phyloP scores from a whole-genome alignment of 2,113 vertebrate genomes.

The Murina feae region DNA sequence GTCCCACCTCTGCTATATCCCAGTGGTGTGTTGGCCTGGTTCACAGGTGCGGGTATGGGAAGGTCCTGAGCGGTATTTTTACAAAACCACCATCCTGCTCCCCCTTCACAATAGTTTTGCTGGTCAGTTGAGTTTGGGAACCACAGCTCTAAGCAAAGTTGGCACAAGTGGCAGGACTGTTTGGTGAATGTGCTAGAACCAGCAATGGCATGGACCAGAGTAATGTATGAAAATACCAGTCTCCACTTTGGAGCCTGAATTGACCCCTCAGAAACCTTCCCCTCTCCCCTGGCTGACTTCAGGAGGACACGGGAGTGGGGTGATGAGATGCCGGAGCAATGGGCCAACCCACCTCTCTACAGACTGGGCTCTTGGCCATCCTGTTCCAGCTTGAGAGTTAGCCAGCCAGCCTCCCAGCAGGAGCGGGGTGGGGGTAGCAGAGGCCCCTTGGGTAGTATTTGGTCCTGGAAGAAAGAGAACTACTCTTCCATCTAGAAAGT shows the following conservation, averaged over 20 bases:
- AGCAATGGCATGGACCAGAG: not conserved
- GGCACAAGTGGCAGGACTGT: not conserved
- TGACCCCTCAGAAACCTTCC: not conserved
- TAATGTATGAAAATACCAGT: not conserved
- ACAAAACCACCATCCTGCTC: not conserved
- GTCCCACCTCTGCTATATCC: not conserved
- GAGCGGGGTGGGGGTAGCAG: not conserved
- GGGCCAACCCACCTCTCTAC: not conserved
- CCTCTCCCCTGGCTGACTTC: not conserved
- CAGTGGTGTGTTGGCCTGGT: not conserved
- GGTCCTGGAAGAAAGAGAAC: not conserved
- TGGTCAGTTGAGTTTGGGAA: not conserved
- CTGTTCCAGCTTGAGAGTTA: not conserved
- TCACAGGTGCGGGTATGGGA: not conserved
- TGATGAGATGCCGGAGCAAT: not conserved
- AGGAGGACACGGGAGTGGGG: not conserved
- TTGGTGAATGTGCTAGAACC: not conserved
- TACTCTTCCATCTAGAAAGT: not conserved
- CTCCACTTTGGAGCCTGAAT: not conserved
- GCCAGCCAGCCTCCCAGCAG: not conserved
- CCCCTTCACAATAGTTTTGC: not conserved
- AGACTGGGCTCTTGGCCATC: not conserved
- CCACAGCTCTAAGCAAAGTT: not conserved
- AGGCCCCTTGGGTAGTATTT: not conserved
- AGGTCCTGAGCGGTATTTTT: not conserved